Conservation (phyloP, 2,113 vertebrate species). For the Tyto alba region DNA sequence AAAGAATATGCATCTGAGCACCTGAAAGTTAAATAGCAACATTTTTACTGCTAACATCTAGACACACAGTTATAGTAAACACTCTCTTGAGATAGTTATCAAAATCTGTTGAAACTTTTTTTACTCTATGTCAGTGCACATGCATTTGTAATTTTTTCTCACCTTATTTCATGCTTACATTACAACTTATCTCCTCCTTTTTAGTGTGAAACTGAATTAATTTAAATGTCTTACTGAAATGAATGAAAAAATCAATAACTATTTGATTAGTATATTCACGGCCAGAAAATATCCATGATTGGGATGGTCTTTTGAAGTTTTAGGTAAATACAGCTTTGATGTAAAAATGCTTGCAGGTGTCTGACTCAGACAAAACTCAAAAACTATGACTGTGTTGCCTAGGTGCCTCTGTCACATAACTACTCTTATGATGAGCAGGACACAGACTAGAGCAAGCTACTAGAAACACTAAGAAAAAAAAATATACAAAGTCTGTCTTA, state of each 20-base stretch:
- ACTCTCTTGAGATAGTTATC: neutral
- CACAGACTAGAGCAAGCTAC: neutral
- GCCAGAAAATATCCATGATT: neutral
- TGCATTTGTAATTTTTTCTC: neutral
- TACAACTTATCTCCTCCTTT: neutral
- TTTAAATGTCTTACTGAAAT: neutral
- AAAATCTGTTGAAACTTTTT: neutral
- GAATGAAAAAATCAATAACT: neutral
- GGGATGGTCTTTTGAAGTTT: neutral
- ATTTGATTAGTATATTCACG: neutral
- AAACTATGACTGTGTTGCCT: neutral
- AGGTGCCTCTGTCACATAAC: neutral
- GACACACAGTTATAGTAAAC: neutral
- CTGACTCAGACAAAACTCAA: neutral
- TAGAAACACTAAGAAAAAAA: neutral
- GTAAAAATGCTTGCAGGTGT: neutral
- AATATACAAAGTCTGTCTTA: neutral
- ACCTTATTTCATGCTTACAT: neutral
- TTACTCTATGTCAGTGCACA: neutral
- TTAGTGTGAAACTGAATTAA: neutral
- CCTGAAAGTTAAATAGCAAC: neutral
- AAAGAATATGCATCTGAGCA: neutral
- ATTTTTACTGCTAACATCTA: neutral
- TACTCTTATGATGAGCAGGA: neutral
- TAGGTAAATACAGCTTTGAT: neutral